A percentile compares a stretch with the other conserved stretches of the same genome.
These are phyloP conservation scores for Dascyllus trimaculatus DNA, from an alignment of 2,113 vertebrate genomes.

Conservation along the genomic window DNA sequence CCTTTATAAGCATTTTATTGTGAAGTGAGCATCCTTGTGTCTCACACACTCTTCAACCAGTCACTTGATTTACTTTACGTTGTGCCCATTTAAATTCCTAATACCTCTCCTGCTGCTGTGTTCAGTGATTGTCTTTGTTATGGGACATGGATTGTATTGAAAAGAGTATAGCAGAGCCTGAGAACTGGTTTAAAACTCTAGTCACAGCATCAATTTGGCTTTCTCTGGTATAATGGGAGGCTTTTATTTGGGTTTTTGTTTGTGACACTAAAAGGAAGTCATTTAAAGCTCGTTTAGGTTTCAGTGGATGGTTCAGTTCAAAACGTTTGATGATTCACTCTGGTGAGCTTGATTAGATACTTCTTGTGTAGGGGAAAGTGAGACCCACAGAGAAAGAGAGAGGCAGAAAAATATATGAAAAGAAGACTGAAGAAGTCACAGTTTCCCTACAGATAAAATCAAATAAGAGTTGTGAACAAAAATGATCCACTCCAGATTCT, in stretches of 20 bases:
- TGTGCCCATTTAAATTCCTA: neutral
- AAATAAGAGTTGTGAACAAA: neutral
- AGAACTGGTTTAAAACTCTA: conserved; percentile 2
- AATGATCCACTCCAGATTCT: neutral
- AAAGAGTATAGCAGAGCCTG: neutral
- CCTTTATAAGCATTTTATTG: neutral
- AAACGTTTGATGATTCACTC: conserved; percentile 30
- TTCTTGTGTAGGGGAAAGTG: neutral
- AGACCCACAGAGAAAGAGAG: neutral
- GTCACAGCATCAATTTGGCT: conserved; percentile 12
- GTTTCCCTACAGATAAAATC: no score
- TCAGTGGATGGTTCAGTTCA: conserved; percentile 19
- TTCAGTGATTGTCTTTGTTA: neutral
- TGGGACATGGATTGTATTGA: neutral
- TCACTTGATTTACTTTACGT: neutral
- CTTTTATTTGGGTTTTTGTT: conserved; percentile 34
- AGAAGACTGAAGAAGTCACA: neutral
- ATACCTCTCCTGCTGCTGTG: neutral
- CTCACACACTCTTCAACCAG: neutral
- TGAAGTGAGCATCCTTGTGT: neutral
- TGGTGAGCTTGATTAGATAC: conserved; percentile 29
- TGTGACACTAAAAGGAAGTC: conserved; percentile 23
- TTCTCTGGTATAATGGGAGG: conserved; percentile 1
- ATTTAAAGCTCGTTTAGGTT: conserved; percentile 37
- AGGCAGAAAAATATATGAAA: neutral